Conservation (phyloP, 2,797 vertebrate species). For the Eospalax fontanierii region DNA sequence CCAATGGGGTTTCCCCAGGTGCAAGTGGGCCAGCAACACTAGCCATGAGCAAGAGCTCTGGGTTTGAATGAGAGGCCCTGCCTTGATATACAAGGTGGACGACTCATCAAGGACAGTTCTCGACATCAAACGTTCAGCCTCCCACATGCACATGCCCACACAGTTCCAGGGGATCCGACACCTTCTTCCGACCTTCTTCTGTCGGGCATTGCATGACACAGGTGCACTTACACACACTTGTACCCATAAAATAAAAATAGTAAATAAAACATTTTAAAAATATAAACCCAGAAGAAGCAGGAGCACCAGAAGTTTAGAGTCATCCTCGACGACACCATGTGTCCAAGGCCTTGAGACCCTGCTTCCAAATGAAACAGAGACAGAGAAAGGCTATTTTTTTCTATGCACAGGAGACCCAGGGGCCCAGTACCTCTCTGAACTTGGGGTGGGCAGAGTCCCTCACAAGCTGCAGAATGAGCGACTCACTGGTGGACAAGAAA, state of each 20-base stretch:
- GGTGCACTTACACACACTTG: too few relatives aligned
- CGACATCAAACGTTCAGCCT: background rate
- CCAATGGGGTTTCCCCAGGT: background rate
- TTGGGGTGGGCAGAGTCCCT: slow-evolving; percentile 93
- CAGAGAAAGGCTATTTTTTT: too few relatives aligned
- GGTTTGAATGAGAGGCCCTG: background rate
- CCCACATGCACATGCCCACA: background rate
- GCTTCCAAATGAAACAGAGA: background rate
- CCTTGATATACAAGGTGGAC: background rate
- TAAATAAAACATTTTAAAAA: too few relatives aligned
- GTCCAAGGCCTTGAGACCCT: background rate
- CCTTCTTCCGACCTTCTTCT: too few relatives aligned
- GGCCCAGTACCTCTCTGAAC: slow-evolving; percentile 94
- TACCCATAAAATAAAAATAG: too few relatives aligned
- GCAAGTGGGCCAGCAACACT: background rate
- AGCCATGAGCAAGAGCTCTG: background rate
- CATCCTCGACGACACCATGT: background rate
- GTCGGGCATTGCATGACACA: too few relatives aligned
- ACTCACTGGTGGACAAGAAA: slow-evolving; percentile 95
- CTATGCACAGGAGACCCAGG: background rate
- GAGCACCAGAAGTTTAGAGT: background rate
- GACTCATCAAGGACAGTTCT: background rate
- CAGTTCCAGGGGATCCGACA: too few relatives aligned
- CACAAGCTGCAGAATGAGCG: slow-evolving; percentile 94
- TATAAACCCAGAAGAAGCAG: background rate